phyloP scores from a whole-genome alignment of 2,888 invertebrate species.

The Cynaeus angustus region DNA sequence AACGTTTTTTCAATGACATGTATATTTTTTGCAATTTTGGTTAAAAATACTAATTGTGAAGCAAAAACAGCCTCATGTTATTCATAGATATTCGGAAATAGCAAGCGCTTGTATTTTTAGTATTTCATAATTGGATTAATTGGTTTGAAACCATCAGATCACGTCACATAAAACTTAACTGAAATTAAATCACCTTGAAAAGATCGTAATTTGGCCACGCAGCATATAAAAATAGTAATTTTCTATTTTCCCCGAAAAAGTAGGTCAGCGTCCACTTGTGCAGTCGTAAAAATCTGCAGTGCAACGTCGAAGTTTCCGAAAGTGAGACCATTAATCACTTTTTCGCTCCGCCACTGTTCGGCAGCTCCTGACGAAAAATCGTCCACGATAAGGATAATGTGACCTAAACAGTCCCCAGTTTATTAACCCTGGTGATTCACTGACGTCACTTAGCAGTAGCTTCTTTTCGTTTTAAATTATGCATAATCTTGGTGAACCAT shows the following conservation, averaged over 20 bases:
- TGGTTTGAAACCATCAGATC: neutral
- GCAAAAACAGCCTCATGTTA: neutral
- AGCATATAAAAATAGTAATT: conserved; percentile 9
- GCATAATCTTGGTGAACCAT: neutral
- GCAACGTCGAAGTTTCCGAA: conserved; percentile 28
- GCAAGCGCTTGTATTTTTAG: neutral
- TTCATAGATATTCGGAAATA: neutral
- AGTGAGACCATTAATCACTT: conserved; percentile 18
- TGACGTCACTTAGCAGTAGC: conserved; percentile 10
- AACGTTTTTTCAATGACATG: too few relatives aligned
- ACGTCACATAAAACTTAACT: neutral
- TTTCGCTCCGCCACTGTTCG: conserved; percentile 4
- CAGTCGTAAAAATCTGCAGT: conserved; percentile 22
- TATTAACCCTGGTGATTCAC: conserved; percentile 9
- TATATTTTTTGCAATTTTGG: neutral
- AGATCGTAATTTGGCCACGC: conserved; percentile 13
- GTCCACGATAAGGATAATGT: neutral
- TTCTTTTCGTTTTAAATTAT: conserved; percentile 6
- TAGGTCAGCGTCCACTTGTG: conserved; percentile 25
- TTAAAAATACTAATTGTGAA: neutral
- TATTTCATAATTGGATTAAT: conserved; percentile 5
- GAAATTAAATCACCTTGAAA: conserved; percentile 21
- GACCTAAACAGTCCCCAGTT: conserved; percentile 7
- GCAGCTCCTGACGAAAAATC: conserved; percentile 13
- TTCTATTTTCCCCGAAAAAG: conserved; percentile 20